Conservation (phyloP, 2,797 vertebrate genomes). For the Sphaeramia orbicularis region DNA sequence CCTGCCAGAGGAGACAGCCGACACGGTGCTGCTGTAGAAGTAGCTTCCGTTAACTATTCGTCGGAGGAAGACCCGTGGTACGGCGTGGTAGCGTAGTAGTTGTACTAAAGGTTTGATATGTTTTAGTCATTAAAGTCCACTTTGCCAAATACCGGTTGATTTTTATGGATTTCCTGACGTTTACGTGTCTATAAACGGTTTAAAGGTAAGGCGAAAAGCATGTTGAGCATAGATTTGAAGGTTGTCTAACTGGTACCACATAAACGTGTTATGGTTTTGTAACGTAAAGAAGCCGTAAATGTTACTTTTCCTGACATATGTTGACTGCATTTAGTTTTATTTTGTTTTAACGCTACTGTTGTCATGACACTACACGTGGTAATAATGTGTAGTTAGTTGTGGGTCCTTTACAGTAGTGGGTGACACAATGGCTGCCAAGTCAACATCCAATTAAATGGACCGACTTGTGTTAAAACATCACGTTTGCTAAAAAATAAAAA, state of each 20-base stretch:
- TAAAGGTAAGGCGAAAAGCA: slow-evolving; percentile 53
- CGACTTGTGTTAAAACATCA: neutral
- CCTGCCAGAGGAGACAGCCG: neutral
- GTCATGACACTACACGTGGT: slow-evolving; percentile 42
- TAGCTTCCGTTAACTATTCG: slow-evolving; percentile 41
- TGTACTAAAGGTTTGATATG: slow-evolving; percentile 22
- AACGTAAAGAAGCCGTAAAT: too few relatives aligned
- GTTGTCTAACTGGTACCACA: neutral
- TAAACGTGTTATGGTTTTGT: too few relatives aligned
- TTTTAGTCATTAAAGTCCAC: slow-evolving; percentile 5
- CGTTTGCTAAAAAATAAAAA: neutral
- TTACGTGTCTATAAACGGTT: slow-evolving; percentile 44
- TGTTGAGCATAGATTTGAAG: neutral
- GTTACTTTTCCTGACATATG: too few relatives aligned
- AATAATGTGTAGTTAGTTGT: neutral
- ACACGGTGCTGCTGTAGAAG: neutral
- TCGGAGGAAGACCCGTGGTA: neutral
- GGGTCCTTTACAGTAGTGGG: neutral
- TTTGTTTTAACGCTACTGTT: neutral
- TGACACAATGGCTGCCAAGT: too few relatives aligned
- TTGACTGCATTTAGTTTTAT: too few relatives aligned
- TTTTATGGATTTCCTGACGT: slow-evolving; percentile 67
- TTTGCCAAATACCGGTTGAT: neutral
- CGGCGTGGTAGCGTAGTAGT: neutral
- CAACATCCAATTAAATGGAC: too few relatives aligned